Percentiles rank a stretch among this genome's conserved stretches.
phyloP scores from a whole-genome alignment of 2,797 vertebrate species.

The Pseudochirops cupreus region DNA sequence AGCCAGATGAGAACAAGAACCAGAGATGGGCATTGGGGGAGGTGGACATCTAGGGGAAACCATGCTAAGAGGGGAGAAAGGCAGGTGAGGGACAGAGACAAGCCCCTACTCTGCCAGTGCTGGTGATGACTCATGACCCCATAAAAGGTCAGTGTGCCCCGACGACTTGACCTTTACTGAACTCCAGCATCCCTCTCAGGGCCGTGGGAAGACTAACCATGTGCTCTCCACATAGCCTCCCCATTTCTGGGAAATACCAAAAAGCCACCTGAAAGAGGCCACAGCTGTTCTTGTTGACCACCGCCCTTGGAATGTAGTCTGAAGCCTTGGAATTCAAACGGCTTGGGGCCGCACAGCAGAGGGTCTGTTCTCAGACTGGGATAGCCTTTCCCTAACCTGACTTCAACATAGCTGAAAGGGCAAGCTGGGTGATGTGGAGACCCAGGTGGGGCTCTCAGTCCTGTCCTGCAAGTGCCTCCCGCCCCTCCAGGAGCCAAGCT shows the following conservation, averaged over 20 bases:
- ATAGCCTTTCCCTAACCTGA: background rate
- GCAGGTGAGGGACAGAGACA: background rate
- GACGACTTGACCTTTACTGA: background rate
- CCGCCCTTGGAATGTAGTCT: background rate
- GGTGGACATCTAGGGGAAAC: background rate
- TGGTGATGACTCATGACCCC: background rate
- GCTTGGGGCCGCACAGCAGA: background rate
- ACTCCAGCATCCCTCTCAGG: background rate
- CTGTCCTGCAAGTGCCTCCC: background rate
- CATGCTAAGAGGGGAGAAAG: background rate
- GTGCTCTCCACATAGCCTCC: background rate
- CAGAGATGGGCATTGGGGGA: background rate
- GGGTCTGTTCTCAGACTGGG: background rate
- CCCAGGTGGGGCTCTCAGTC: background rate
- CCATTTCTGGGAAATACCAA: background rate
- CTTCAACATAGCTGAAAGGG: background rate
- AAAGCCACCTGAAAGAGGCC: conserved; percentile 8
- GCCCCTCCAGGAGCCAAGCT: background rate
- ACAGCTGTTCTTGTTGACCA: background rate
- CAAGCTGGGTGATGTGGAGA: background rate
- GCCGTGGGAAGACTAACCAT: background rate
- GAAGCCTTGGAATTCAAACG: background rate
- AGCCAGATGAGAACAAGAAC: background rate
- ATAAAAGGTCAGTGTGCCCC: background rate
- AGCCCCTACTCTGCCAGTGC: background rate